Conservation (phyloP, 2,797 vertebrate species). For the Poliocrania exsul region DNA sequence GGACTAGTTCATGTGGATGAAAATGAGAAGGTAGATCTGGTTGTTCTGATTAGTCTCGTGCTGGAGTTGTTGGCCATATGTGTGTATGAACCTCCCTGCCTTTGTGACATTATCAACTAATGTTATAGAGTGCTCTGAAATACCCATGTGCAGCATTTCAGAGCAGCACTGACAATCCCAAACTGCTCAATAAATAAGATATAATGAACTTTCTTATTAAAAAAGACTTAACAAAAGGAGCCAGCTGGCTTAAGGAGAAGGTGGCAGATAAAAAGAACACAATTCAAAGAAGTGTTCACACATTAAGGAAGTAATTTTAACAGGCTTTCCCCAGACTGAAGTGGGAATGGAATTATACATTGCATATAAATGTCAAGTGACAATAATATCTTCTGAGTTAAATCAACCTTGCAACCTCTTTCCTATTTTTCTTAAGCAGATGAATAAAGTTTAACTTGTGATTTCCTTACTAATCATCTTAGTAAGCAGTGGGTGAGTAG, state of each 20-base stretch:
- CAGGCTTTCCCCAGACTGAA: constrained; percentile 71
- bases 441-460: constrained; percentile 71
- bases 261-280: constrained; percentile 58
- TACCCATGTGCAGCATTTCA: not conserved
- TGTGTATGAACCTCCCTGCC: not conserved
- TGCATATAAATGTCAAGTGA: constrained; percentile 68
- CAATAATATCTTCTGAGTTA: constrained; percentile 69
- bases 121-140: not conserved
- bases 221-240: constrained; percentile 55
- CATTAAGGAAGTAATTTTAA: constrained; percentile 70
- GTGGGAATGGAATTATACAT: constrained; percentile 65
- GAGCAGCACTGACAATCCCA: not conserved
- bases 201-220: constrained; percentile 50
- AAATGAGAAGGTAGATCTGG: not conserved
- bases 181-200: constrained; percentile 7
- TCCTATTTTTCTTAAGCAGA: constrained; percentile 61
- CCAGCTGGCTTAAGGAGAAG: constrained; percentile 56
- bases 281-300: constrained; percentile 65
- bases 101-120: not conserved
- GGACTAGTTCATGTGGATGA: not conserved
- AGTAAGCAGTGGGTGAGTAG: constrained; percentile 66
- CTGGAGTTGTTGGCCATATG: not conserved
- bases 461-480: constrained; percentile 70
- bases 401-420: constrained; percentile 65
- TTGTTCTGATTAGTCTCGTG: not conserved